These are phyloP conservation scores for Noctuana brunneofusca DNA, from an alignment of 2,888 invertebrate species.

Conservation along the genomic window DNA sequence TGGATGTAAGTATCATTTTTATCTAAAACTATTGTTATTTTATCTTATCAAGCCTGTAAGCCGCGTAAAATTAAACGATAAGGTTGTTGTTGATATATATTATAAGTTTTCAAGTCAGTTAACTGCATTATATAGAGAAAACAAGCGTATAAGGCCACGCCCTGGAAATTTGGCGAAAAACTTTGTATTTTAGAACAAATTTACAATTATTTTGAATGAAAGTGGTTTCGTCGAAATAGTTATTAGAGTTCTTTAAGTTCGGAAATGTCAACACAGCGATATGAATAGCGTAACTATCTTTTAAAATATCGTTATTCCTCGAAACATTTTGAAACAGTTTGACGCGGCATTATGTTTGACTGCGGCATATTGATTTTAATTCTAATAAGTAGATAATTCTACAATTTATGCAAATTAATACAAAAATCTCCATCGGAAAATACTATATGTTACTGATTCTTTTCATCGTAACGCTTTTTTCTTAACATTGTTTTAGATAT, in stretches of 20 bases:
- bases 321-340: background rate
- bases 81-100: background rate
- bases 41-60: constrained; percentile 18
- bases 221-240: background rate
- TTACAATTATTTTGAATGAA: constrained; percentile 28
- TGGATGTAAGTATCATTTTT: constrained; percentile 71
- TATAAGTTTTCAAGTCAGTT: background rate
- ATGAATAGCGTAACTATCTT: background rate
- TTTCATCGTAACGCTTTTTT: too few species aligned
- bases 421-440: too few species aligned
- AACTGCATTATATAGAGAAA: background rate
- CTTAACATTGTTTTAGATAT: too few species aligned
- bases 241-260: background rate
- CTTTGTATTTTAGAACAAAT: constrained; percentile 13
- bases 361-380: constrained; percentile 12
- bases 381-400: background rate
- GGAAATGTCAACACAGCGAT: background rate
- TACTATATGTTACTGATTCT: too few species aligned
- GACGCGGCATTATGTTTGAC: constrained; percentile 10
- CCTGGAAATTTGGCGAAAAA: constrained; percentile 35
- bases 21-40: constrained; percentile 33
- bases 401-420: too few species aligned
- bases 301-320: background rate
- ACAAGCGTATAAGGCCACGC: constrained; percentile 43
- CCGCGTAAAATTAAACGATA: constrained; percentile 30